A percentile compares a stretch with the other conserved stretches of the same genome.
These are phyloP conservation scores for Rhynchomys soricoides DNA, from an alignment of 2,113 vertebrate species.

Conservation along the genomic window DNA sequence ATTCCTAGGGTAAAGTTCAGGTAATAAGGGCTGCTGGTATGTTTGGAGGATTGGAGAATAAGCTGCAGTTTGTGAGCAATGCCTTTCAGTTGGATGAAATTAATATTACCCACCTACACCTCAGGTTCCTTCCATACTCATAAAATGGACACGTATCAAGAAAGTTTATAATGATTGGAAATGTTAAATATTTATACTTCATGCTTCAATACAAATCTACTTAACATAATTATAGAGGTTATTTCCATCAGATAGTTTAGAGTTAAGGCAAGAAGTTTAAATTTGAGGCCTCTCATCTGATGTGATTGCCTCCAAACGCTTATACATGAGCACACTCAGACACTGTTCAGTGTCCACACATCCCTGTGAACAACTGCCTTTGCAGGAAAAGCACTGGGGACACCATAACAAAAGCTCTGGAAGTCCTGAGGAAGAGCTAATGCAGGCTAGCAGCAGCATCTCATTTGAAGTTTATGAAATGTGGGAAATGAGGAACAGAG, in stretches of 20 bases:
- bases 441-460: not conserved
- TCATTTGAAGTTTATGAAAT: not conserved
- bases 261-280: not conserved
- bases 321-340: not conserved
- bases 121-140: not conserved
- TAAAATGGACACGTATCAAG: not conserved
- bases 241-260: not conserved
- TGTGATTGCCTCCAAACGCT: not conserved
- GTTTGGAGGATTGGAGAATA: not conserved
- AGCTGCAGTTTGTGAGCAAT: not conserved
- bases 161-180: not conserved
- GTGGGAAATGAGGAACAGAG: not conserved
- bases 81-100: not conserved
- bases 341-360: not conserved
- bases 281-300: not conserved
- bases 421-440: not conserved
- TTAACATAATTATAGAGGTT: not conserved
- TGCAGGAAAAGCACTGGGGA: not conserved
- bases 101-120: not conserved
- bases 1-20: not conserved
- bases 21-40: not conserved
- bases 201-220: not conserved
- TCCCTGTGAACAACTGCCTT: not conserved
- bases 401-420: not conserved
- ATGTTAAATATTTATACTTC: not conserved